Evolutionary conservation across 1,140 invertebrate genomes (phyloP).

Genomic region (Lysiphlebus fabarum): DNA sequence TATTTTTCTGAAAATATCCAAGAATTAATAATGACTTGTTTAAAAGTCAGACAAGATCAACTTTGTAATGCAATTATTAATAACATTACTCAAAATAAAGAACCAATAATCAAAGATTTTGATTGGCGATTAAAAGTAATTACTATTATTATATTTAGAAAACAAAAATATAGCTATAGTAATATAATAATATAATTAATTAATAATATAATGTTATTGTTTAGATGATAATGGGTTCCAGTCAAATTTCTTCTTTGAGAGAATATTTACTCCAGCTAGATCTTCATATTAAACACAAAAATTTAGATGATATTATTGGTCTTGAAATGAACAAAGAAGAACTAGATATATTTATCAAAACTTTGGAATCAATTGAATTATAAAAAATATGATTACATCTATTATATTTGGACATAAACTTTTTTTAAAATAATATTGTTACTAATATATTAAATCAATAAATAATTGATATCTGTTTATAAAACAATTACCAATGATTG

Average conservation of each 20-base stretch:
- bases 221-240: slow-evolving; percentile 49
- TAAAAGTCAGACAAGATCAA: slow-evolving; percentile 39
- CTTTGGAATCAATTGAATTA: slow-evolving; percentile 31
- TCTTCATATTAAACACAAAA: slow-evolving; percentile 35
- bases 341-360: slow-evolving; percentile 42
- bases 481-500: too few species aligned
- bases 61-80: slow-evolving; percentile 35
- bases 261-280: slow-evolving; percentile 46
- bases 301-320: slow-evolving; percentile 30
- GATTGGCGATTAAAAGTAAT: slow-evolving; percentile 51
- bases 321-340: slow-evolving; percentile 46
- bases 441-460: too few species aligned
- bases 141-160: too few species aligned
- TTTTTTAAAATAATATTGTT: too few species aligned
- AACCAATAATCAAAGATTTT: slow-evolving; percentile 41
- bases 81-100: slow-evolving; percentile 33
- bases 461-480: neutral
- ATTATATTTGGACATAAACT: too few species aligned
- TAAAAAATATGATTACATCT: neutral
- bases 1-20: slow-evolving; percentile 40
- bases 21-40: slow-evolving; percentile 35
- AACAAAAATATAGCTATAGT: too few species aligned
- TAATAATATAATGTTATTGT: too few species aligned
- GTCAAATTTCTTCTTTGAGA: slow-evolving; percentile 41
- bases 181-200: too few species aligned